Percentiles rank a stretch among this genome's conserved stretches.
These are phyloP conservation scores for Danaus chrysippus DNA, from an alignment of 2,888 invertebrate species.

Conservation along the genomic window DNA sequence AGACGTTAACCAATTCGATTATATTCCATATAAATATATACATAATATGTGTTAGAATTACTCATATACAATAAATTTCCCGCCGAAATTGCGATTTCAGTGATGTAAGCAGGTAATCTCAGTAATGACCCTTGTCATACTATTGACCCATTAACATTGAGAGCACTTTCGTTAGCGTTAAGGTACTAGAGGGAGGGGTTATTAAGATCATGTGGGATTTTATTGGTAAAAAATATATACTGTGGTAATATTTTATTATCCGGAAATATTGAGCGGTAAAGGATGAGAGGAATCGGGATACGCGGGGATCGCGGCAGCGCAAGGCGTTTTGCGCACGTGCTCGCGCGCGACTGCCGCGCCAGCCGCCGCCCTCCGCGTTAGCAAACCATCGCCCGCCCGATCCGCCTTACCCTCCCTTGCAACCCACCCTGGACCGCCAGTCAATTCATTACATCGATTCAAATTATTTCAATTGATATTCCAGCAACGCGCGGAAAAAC, in stretches of 20 bases:
- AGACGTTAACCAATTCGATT: not conserved
- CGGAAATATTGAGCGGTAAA: constrained; percentile 56
- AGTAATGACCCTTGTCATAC: constrained; percentile 48
- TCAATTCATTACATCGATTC: constrained; percentile 46
- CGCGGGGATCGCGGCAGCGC: constrained; percentile 48
- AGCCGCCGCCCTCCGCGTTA: constrained; percentile 44
- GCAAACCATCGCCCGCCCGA: constrained; percentile 56
- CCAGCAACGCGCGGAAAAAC: constrained; percentile 36
- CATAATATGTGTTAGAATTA: not conserved
- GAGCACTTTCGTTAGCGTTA: constrained; percentile 36
- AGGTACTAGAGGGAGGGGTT: not conserved
- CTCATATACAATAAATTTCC: constrained; percentile 47
- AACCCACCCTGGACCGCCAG: constrained; percentile 43
- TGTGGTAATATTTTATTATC: constrained; percentile 17
- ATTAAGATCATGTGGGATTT: constrained; percentile 2
- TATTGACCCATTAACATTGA: constrained; percentile 64
- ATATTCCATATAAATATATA: not conserved
- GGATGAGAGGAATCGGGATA: constrained; percentile 49
- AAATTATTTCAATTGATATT: constrained; percentile 35
- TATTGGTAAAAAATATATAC: constrained; percentile 13
- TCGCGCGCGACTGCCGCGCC: constrained; percentile 72
- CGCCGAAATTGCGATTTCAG: constrained; percentile 63
- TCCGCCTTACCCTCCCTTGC: constrained; percentile 50
- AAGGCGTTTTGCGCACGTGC: constrained; percentile 70
- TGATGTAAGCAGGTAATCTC: constrained; percentile 65